These are phyloP conservation scores for Drosophila asahinai DNA, from an alignment of 1,140 invertebrate species.

Conservation along the genomic window DNA sequence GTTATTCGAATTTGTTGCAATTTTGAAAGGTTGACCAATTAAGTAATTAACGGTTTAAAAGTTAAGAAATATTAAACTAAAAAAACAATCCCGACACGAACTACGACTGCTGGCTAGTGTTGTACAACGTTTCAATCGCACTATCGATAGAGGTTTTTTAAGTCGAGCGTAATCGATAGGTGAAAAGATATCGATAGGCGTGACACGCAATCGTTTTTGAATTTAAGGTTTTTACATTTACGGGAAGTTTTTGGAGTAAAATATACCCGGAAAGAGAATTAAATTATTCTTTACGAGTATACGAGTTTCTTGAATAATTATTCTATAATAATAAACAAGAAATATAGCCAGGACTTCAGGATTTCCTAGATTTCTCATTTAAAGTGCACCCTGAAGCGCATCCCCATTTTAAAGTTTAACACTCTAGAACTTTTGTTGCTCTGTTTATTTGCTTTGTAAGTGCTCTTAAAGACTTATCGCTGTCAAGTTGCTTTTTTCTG, in stretches of 20 bases:
- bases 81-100: constrained; percentile 78
- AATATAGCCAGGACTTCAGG: too few relatives aligned
- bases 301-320: too few relatives aligned
- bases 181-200: neutral
- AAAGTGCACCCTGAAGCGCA: too few relatives aligned
- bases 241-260: too few relatives aligned
- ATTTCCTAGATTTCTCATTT: too few relatives aligned
- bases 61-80: constrained; percentile 67
- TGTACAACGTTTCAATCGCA: neutral
- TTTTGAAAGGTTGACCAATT: constrained; percentile 65
- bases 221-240: neutral
- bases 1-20: constrained; percentile 38
- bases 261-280: too few relatives aligned
- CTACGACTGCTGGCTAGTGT: constrained; percentile 73
- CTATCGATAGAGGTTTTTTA: neutral
- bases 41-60: constrained; percentile 51
- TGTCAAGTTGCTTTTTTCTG: neutral
- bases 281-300: too few relatives aligned
- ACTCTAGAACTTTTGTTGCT: too few relatives aligned
- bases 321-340: too few relatives aligned
- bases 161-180: neutral
- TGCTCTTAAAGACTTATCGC: neutral
- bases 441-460: neutral
- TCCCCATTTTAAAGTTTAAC: too few relatives aligned
- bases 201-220: neutral